phyloP scores from a whole-genome alignment of 2,797 vertebrate genomes.

The Pseudocheirus occidentalis region DNA sequence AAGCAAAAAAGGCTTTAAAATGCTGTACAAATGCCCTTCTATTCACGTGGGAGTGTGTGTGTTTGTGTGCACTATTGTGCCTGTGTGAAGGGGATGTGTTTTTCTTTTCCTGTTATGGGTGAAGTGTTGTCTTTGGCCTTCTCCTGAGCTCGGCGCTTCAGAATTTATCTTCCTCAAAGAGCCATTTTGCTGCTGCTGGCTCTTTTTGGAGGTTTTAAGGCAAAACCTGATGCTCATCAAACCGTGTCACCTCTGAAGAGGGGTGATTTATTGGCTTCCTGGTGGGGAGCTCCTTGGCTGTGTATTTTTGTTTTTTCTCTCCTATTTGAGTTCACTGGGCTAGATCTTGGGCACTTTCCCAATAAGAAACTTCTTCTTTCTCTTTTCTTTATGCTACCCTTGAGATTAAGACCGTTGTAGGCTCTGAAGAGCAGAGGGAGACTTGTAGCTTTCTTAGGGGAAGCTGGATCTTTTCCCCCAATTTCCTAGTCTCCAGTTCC shows the following conservation, averaged over 20 bases:
- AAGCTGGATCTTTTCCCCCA: background rate
- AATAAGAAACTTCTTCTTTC: conserved; percentile 6
- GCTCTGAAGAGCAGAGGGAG: background rate
- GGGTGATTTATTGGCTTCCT: conserved; percentile 34
- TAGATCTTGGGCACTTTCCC: conserved; percentile 35
- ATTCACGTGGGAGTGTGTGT: background rate
- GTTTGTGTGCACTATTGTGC: background rate
- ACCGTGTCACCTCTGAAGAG: background rate
- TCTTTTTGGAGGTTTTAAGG: background rate
- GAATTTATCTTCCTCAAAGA: conserved; percentile 31
- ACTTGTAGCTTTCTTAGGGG: background rate
- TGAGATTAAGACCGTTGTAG: conserved; percentile 24
- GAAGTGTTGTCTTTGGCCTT: background rate
- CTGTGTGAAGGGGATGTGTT: conserved; percentile 31
- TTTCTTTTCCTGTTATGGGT: background rate
- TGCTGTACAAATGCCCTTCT: background rate
- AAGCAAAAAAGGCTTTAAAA: background rate
- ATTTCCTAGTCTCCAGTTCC: background rate
- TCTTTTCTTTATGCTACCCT: background rate
- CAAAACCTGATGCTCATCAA: background rate
- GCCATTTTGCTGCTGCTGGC: background rate
- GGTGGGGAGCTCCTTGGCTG: background rate
- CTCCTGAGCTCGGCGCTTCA: background rate
- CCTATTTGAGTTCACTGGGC: background rate
- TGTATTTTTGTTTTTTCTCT: background rate